Conservation (phyloP, 2,113 vertebrate genomes). For the Campylomormyrus numenius region DNA sequence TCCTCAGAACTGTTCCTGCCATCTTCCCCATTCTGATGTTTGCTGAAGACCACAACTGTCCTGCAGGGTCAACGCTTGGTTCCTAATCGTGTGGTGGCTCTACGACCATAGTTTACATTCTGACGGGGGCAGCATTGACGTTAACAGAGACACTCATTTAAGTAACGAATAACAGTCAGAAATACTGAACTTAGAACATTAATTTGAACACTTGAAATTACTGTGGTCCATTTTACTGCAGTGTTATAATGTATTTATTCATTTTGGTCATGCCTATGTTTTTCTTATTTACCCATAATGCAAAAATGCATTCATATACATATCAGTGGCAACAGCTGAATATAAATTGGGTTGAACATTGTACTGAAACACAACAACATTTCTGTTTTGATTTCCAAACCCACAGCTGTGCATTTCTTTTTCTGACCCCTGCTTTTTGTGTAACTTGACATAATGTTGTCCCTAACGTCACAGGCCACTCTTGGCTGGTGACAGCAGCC, state of each 20-base stretch:
- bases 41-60: neutral
- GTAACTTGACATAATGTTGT: neutral
- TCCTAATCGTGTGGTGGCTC: neutral
- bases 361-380: neutral
- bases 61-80: neutral
- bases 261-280: neutral
- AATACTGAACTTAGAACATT: neutral
- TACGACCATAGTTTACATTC: neutral
- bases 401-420: neutral
- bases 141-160: neutral
- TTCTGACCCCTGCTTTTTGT: neutral
- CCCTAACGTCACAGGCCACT: constrained; percentile 19
- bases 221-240: neutral
- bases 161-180: neutral
- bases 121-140: neutral
- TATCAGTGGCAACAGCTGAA: neutral
- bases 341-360: neutral
- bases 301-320: neutral
- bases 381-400: neutral
- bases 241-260: neutral
- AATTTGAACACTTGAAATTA: neutral
- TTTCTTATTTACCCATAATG: neutral
- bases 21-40: neutral
- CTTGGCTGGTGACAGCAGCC: neutral
- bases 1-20: neutral